Base-by-base conservation (phyloP, 2,888 invertebrate species). In the Pollenia angustigena region DNA sequence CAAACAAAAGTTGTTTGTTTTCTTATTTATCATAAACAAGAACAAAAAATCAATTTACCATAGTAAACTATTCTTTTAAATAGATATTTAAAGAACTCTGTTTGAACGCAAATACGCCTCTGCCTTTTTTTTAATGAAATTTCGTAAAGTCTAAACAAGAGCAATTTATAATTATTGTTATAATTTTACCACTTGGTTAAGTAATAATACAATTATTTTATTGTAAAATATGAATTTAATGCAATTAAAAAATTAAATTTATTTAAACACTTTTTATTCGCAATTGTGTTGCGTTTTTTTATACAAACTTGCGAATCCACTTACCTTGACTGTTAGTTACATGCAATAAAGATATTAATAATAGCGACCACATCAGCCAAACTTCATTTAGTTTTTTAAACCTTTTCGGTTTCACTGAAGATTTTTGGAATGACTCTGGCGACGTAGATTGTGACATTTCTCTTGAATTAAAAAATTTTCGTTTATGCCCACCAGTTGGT, bases 281-380 rank as follows among this genome's bases (percentile, higher is more conserved):
- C 32, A 32, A 6, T 62, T 68, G 52, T 75, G 10, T 18, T 14
- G 42, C 11, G 32, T 32, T 11, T 42, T 4, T 56, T 16, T 75
- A 11, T 54, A 46, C 48, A 50, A 79, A 68, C 74, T 82, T 52
- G 48, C 79, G 79, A 58, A 60, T 10, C 42, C 16, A 66, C 74
- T 87, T 81, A 87, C 87, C 87, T 87, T 87, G 87, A 87, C 87
- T 81, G 42, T 74, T 44, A 44, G 84, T 81, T 52, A 62, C 84
- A 87, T 81, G 84, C 84, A 78, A 87, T 84, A 74, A 54, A 69
- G 56, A 46, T 74, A 87, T 81, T 64, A 84, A 46, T 48, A 68
- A 14, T 16, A 87, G 72, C 62, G 81, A 60, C 62, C 81, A 78
- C 54, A 81, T 78, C 18, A 87, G 64, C 62, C 84, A 81, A 56